Percentiles rank a stretch among this genome's conserved stretches.
These are phyloP conservation scores for Spilosoma lubricipeda DNA, from an alignment of 2,888 invertebrate genomes.

Conservation along the genomic window DNA sequence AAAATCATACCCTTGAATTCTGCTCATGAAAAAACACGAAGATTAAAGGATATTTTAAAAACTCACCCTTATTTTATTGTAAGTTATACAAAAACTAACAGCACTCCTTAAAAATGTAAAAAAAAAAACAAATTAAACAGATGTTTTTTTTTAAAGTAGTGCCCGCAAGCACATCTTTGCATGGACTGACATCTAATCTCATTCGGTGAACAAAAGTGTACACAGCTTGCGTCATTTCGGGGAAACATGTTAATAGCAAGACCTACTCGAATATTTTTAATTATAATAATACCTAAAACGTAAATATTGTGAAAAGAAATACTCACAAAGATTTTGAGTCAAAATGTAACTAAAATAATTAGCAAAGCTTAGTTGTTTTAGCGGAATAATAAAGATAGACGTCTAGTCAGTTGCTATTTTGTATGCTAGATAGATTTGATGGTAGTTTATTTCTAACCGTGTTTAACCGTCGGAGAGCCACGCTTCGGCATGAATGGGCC, in stretches of 20 bases:
- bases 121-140: background rate
- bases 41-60: background rate
- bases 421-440: background rate
- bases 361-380: background rate
- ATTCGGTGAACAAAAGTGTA: constrained; percentile 14
- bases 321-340: background rate
- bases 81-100: background rate
- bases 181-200: constrained; percentile 26
- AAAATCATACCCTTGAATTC: too few relatives aligned
- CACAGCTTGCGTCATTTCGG: constrained; percentile 33
- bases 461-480: too few relatives aligned
- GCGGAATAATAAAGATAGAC: background rate
- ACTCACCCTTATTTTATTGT: background rate
- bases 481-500: too few relatives aligned
- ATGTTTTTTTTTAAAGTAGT: constrained; percentile 6
- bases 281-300: background rate
- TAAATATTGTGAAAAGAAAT: background rate
- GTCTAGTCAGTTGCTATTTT: background rate
- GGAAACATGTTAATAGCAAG: constrained; percentile 36
- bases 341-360: background rate
- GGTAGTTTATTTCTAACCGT: background rate
- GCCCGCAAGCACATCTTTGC: constrained; percentile 20
- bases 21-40: background rate
- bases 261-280: constrained; percentile 17
- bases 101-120: background rate